Evolutionary conservation across 2,113 vertebrate species (phyloP).

Genomic region (Oryzias melastigma): DNA sequence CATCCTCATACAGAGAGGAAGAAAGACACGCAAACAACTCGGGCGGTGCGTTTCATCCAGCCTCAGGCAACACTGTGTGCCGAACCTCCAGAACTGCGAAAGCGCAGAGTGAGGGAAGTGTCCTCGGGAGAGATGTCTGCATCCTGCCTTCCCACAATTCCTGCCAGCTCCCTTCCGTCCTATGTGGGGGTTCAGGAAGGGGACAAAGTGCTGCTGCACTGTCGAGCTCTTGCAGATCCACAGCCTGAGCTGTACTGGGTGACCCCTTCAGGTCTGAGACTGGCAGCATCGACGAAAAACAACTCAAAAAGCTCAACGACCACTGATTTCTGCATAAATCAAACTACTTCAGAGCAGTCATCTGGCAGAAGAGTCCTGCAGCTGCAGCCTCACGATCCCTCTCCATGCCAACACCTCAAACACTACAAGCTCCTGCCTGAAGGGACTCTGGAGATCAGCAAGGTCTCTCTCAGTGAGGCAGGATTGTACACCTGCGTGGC

Average conservation of each 20-base stretch:
- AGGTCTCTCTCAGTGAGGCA: slow-evolving; percentile 74
- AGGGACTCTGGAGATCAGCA: slow-evolving; percentile 88
- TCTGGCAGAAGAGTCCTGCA: slow-evolving; percentile 2
- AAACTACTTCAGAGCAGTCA: slow-evolving; percentile 22
- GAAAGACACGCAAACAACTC: slow-evolving; percentile 50
- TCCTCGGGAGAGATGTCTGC: slow-evolving; percentile 91
- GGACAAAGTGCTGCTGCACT: slow-evolving; percentile 82
- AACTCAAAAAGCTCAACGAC: slow-evolving; percentile 23
- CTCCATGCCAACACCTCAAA: slow-evolving; percentile 33
- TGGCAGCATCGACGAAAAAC: slow-evolving; percentile 62
- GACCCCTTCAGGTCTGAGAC: slow-evolving; percentile 80
- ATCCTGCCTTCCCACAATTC: slow-evolving; percentile 90
- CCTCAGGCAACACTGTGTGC: slow-evolving; percentile 92
- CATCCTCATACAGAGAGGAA: slow-evolving; percentile 50
- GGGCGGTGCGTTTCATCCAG: slow-evolving; percentile 90
- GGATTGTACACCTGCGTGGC: slow-evolving; percentile 96
- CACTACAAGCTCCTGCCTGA: slow-evolving; percentile 82
- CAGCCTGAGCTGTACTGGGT: slow-evolving; percentile 96
- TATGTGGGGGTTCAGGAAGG: slow-evolving; percentile 73
- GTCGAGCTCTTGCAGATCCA: slow-evolving; percentile 90
- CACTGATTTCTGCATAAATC: slow-evolving; percentile 18
- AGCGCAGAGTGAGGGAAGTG: slow-evolving; percentile 84
- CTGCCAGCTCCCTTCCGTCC: slow-evolving; percentile 81
- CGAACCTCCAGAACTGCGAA: slow-evolving; percentile 89
- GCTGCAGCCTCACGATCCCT: slow-evolving; percentile 2